Evolutionary conservation across 2,797 vertebrate genomes (phyloP), one percentile per base, ranked within the genome.

Genomic region (Gadopsis marmoratus): DNA sequence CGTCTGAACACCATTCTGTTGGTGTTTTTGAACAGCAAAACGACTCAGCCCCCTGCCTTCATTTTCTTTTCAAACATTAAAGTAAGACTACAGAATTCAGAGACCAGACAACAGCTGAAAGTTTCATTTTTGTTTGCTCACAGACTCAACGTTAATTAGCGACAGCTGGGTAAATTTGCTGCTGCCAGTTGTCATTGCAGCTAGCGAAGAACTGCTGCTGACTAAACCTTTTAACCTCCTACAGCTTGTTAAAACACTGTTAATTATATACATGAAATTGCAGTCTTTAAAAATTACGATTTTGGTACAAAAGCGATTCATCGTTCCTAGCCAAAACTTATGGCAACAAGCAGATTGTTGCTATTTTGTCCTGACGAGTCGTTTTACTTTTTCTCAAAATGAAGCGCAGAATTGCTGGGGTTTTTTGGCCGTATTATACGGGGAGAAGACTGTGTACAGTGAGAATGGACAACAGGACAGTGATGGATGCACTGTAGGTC

Each of bases 401-500:
- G 4, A 33, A 58, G n/a, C 35, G 8, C 80, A 54, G 11, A 37
- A 48, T 43, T 13, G 41, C 14, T 2, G 39, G 33, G 35, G 7
- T 0, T n/a, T 43, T 51, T 62, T 37, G 59, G 54, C 16, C 14
- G 11, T 10, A 61, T 29, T 69, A 4, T 19, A n/a, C 4, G 11
- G 4, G 4, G 7, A 31, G 23, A 37, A 73, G 41, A 54, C 17
- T 55, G 5, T n/a, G 26, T 21, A 50, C 8, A 51, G 54, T 62
- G 21, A 23, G 17, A 60, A 60, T 5, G 29, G 37, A 29, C 29
- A 2, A 35, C 33, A 29, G 48, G 41, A 47, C 50, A 63, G 35
- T 70, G 74, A 71, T 66, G 26, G 73, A 79, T 80, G 70, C 59
- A 64, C 61, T 71, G 33, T 31, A 37, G 45, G 75, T 78, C 55